A percentile compares a stretch with the other conserved stretches of the same genome.
Conservation (phyloP, 1,140 invertebrate genomes). For the Lepeophtheirus salmonis region DNA sequence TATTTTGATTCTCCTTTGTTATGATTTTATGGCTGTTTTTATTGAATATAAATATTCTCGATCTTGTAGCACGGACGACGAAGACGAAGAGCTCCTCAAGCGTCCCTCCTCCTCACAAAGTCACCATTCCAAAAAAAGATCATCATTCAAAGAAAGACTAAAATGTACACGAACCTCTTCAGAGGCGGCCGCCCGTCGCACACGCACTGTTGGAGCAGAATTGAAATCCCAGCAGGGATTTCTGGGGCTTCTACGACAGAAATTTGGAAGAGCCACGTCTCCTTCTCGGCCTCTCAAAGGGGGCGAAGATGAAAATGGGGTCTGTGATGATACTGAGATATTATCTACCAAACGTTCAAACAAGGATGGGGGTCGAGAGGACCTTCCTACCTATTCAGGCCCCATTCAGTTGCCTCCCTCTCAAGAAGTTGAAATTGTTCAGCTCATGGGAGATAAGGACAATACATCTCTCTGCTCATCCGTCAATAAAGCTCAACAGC, state of each 20-base stretch:
- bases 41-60: neutral
- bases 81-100: neutral
- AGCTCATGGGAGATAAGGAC: neutral
- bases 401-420: neutral
- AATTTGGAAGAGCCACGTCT: neutral
- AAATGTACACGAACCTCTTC: neutral
- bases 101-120: neutral
- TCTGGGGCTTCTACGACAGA: neutral
- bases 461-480: neutral
- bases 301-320: too few relatives aligned
- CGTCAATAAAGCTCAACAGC: neutral
- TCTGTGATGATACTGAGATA: neutral
- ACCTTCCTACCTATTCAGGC: neutral
- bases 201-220: neutral
- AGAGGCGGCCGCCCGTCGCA: neutral
- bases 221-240: neutral
- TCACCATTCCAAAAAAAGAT: neutral
- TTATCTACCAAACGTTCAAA: neutral
- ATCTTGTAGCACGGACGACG: neutral
- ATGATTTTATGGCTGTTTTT: neutral
- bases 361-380: neutral
- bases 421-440: neutral
- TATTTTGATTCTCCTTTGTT: neutral
- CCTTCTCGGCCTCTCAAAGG: too few relatives aligned
- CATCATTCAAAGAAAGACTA: neutral